phyloP scores from a whole-genome alignment of 2,797 vertebrate genomes.

The Darevskia nairensis region DNA sequence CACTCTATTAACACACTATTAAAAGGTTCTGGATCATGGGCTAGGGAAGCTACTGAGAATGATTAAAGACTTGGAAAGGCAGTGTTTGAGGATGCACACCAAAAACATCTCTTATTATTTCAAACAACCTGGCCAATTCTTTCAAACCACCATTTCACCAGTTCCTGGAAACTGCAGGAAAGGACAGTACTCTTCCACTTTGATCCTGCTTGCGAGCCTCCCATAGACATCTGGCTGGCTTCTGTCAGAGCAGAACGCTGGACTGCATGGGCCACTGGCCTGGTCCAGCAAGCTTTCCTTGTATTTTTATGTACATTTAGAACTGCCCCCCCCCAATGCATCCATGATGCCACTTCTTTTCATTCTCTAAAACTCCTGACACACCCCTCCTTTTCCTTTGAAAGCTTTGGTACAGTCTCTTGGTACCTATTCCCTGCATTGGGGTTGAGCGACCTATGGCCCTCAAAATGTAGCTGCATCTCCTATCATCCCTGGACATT shows the following conservation, averaged over 20 bases:
- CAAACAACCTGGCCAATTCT: background rate
- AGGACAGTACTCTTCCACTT: no score
- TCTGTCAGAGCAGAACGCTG: background rate
- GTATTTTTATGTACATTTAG: background rate
- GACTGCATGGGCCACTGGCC: background rate
- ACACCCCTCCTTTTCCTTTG: background rate
- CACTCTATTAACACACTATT: conserved; percentile 20
- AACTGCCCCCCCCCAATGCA: no score
- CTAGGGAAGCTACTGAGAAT: conserved; percentile 15
- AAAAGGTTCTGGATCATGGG: conserved; percentile 13
- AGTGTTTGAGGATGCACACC: background rate
- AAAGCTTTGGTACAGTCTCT: background rate
- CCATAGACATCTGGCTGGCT: no score
- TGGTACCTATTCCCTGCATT: background rate
- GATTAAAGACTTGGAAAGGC: background rate
- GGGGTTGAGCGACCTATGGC: no score
- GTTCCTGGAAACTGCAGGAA: no score
- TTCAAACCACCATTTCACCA: background rate
- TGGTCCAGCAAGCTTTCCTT: background rate
- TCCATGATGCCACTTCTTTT: background rate
- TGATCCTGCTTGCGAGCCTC: no score
- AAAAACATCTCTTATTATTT: background rate
- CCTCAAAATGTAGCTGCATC: background rate
- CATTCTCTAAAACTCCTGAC: background rate
- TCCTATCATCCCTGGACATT: background rate